These are phyloP conservation scores for Ptychochromis oligacanthus DNA, from an alignment of 2,113 vertebrate species.

Conservation along the genomic window DNA sequence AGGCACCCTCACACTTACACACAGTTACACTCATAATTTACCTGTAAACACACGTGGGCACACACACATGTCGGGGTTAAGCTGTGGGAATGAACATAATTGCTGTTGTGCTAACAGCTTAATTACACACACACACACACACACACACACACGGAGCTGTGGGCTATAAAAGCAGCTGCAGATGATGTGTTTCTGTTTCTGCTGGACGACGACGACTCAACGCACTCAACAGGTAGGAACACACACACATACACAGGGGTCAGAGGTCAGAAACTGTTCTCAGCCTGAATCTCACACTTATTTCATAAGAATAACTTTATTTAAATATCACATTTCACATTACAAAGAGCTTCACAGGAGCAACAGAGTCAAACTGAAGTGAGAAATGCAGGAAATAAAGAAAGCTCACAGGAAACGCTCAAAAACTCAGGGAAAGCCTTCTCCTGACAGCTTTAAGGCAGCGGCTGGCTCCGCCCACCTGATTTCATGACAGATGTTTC, in stretches of 20 bases:
- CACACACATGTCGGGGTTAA: not conserved
- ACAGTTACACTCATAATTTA: not conserved
- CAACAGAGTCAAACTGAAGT: not conserved
- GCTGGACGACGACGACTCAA: not conserved
- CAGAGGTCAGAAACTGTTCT: too few relatives aligned
- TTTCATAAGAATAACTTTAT: not conserved
- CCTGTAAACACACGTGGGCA: slow-evolving; percentile 5
- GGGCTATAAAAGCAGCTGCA: slow-evolving; percentile 47
- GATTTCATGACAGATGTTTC: too few relatives aligned
- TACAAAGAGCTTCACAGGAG: not conserved
- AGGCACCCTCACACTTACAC: not conserved
- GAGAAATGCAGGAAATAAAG: too few relatives aligned
- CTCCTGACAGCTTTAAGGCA: too few relatives aligned
- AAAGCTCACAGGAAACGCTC: too few relatives aligned
- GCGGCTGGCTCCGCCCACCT: too few relatives aligned
- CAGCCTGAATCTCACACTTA: too few relatives aligned
- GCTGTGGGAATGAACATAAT: slow-evolving; percentile 23
- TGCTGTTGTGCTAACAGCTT: slow-evolving; percentile 34
- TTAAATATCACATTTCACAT: not conserved
- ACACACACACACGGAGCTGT: slow-evolving; percentile 3
- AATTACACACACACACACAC: slow-evolving; percentile 13
- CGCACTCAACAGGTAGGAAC: slow-evolving; percentile 12
- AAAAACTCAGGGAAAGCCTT: too few relatives aligned
- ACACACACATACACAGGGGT: not conserved
- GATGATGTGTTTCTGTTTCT: slow-evolving; percentile 1